Evolutionary conservation across 2,113 vertebrate species (phyloP).

Genomic region (Gymnogyps californianus): DNA sequence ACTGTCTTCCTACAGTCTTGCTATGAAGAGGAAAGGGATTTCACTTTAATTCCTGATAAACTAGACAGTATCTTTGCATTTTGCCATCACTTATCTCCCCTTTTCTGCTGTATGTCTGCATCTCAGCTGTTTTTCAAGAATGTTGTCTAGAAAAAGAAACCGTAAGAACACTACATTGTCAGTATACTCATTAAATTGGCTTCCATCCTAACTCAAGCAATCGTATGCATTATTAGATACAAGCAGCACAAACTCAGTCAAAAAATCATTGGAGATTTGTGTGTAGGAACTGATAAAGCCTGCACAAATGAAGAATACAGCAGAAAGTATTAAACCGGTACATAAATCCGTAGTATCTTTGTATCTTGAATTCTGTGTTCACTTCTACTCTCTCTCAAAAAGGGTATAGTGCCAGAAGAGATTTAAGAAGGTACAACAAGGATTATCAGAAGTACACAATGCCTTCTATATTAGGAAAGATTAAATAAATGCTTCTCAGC

Average conservation of each 20-base stretch:
- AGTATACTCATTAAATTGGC: neutral
- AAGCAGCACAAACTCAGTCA: neutral
- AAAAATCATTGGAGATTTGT: neutral
- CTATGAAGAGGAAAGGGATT: neutral
- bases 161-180: neutral
- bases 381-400: neutral
- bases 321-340: neutral
- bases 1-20: neutral
- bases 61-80: neutral
- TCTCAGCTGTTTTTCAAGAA: neutral
- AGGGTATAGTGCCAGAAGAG: neutral
- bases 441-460: neutral
- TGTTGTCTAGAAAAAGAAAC: neutral
- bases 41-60: neutral
- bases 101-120: neutral
- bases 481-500: neutral
- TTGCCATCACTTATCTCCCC: accelerated
- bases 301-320: neutral
- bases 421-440: neutral
- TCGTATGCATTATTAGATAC: accelerated
- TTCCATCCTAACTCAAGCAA: neutral
- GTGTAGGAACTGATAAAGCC: neutral
- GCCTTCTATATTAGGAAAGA: neutral
- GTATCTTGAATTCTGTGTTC: neutral
- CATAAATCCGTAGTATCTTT: neutral